Evolutionary conservation across 2,888 invertebrate genomes (phyloP).

Genomic region (Halictus quadricinctus): DNA sequence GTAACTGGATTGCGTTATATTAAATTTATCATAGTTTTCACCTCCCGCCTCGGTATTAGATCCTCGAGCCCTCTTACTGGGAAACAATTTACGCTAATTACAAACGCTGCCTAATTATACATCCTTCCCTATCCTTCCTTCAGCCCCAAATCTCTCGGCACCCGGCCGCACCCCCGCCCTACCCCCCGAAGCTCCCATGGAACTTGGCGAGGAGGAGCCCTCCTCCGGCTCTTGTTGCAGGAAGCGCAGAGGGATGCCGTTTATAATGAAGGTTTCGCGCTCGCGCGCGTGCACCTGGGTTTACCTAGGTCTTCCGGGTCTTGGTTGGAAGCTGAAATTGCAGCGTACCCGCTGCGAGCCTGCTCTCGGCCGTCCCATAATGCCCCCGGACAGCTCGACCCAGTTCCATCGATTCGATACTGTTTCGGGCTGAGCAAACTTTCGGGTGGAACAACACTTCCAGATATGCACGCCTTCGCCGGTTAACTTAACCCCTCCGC

Average conservation of each 20-base stretch:
- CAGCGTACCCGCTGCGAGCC: slow-evolving; percentile 24
- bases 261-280: slow-evolving; percentile 77
- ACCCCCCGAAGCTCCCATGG: slow-evolving; percentile 49
- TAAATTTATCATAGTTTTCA: slow-evolving; percentile 73
- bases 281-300: slow-evolving; percentile 34
- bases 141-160: slow-evolving; percentile 64
- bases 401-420: slow-evolving; percentile 65
- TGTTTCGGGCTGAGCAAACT: slow-evolving; percentile 53
- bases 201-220: slow-evolving; percentile 55
- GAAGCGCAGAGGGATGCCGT: slow-evolving; percentile 74
- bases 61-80: slow-evolving; percentile 70
- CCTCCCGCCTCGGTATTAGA: slow-evolving; percentile 65
- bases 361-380: slow-evolving; percentile 16
- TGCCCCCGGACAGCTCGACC: slow-evolving; percentile 50
- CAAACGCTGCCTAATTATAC: slow-evolving; percentile 80
- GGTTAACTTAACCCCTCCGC: neutral
- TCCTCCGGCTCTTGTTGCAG: slow-evolving; percentile 40
- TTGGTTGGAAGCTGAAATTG: slow-evolving; percentile 33
- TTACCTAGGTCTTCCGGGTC: slow-evolving; percentile 49
- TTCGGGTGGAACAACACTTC: neutral
- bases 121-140: slow-evolving; percentile 71
- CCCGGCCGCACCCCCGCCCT: slow-evolving; percentile 43
- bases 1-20: slow-evolving; percentile 70
- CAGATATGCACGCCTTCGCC: neutral
- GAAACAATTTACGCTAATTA: slow-evolving; percentile 82